These are phyloP conservation scores for Galleria mellonella DNA, from an alignment of 1,140 invertebrate species.

Conservation along the genomic window DNA sequence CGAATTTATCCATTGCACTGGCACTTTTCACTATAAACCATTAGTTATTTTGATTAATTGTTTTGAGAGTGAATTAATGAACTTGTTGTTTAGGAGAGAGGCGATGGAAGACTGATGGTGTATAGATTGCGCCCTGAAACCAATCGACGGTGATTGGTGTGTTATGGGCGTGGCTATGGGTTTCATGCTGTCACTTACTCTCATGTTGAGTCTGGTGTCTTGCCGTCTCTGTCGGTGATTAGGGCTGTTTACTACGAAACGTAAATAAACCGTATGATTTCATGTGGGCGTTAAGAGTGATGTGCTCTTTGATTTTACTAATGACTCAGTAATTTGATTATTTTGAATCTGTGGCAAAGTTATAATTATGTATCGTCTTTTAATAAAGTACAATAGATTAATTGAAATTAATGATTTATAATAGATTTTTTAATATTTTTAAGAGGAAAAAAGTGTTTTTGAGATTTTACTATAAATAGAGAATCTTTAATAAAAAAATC, in stretches of 20 bases:
- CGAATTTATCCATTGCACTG: constrained; percentile 43
- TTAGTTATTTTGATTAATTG: constrained; percentile 38
- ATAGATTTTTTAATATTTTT: too few relatives aligned
- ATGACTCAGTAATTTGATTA: constrained; percentile 24
- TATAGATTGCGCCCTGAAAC: constrained; percentile 39
- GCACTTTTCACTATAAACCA: constrained; percentile 31
- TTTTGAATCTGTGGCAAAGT: too few relatives aligned
- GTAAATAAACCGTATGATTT: constrained; percentile 66
- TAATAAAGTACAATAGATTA: too few relatives aligned
- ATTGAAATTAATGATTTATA: too few relatives aligned
- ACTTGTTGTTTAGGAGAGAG: constrained; percentile 43
- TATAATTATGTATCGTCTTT: too few relatives aligned
- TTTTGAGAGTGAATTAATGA: constrained; percentile 29
- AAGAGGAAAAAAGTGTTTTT: too few relatives aligned
- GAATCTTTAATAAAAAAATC: too few relatives aligned
- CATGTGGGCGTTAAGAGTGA: constrained; percentile 36
- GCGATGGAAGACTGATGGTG: constrained; percentile 60
- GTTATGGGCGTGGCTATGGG: constrained; percentile 45
- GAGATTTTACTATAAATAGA: too few relatives aligned
- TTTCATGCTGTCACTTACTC: constrained; percentile 23
- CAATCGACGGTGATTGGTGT: constrained; percentile 44
- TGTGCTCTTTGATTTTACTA: constrained; percentile 28
- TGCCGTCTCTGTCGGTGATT: constrained; percentile 16
- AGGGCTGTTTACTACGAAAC: constrained; percentile 41
- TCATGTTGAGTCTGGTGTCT: constrained; percentile 4